Base-by-base conservation (phyloP, 2,888 invertebrate genomes). In the Xylota segnis region DNA sequence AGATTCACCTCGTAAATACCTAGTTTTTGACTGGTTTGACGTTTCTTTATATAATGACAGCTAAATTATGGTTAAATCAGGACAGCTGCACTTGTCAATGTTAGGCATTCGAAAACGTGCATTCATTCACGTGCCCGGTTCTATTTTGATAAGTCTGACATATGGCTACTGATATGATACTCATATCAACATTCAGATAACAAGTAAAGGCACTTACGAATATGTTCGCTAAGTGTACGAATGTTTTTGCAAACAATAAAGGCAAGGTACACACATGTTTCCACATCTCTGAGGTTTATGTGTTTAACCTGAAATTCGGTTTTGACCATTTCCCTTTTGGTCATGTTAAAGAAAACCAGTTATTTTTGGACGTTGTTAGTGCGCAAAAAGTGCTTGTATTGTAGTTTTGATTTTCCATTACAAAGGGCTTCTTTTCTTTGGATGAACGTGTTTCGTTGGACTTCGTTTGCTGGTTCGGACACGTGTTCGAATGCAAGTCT, bases 301-400 rank as follows among this genome's bases (percentile, higher is more conserved):
- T 27, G 52, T 52, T 52, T 52, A 27, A 52, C 52, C 27, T 52
- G 52, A 52, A 52, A 52, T 52, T 27, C 50, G 5, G 10, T 50
- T 50, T 23, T 27, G 23, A 10, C 52, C 52, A 52, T 52, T 52
- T 23, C 23, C 50, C 14, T 52, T 52, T 27, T 52, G n/a, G 6
- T 23, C 0, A n/a, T 3, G 5, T 5, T 1, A 43, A 43, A 5
- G 0, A n/a, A 52, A 52, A 52, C 52, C 52, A 27, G 52, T 52
- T 52, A 6, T 27, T 50, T 4, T 7, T 16, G 34, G 10, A 5
- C 10, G 40, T 45, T 45, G 14, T 47, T 50, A 12, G 3, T 18
- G 12, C 50, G 10, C 50, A 23, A 50, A 50, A 16, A 50, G 23
- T 23, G 14, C 14, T 43, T 14, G 43, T 14, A 14, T 10, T 50